These are phyloP conservation scores for Orius insidiosus DNA, from an alignment of 1,140 invertebrate species.

Conservation along the genomic window DNA sequence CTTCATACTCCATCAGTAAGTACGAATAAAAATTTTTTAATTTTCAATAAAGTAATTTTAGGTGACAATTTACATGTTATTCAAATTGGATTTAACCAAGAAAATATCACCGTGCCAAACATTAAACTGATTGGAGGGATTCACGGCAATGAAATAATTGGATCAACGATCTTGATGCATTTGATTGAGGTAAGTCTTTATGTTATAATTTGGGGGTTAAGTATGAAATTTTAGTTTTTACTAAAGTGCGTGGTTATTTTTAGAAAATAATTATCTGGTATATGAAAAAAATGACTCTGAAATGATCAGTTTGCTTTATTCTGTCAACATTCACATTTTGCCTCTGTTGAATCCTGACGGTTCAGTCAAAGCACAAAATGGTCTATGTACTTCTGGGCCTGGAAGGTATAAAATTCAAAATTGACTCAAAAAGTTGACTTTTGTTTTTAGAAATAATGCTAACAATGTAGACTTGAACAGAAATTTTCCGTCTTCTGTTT, in stretches of 20 bases:
- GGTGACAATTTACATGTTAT: no score
- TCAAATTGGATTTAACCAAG: no score
- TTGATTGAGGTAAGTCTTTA: conserved; percentile 48
- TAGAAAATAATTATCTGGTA: not conserved
- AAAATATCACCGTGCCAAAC: conserved; percentile 36
- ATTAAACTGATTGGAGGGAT: conserved; percentile 86
- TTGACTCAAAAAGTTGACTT: not conserved
- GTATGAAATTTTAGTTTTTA: no score
- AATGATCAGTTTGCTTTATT: conserved; percentile 68
- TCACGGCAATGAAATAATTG: conserved; percentile 79
- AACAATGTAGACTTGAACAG: conserved; percentile 75
- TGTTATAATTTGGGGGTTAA: not conserved
- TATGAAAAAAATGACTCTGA: conserved; percentile 38
- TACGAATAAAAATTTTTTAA: no score
- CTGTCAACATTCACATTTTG: conserved; percentile 78
- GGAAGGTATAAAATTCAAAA: conserved; percentile 2
- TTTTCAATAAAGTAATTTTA: no score
- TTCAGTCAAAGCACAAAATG: conserved; percentile 69
- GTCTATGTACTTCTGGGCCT: conserved; percentile 36
- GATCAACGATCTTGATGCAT: conserved; percentile 69
- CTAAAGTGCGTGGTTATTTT: not conserved
- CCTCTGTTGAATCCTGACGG: conserved; percentile 88
- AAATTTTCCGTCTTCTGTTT: conserved; percentile 85
- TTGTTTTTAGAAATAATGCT: conserved; percentile 47
- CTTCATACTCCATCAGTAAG: no score